Conservation (phyloP, 2,888 invertebrate species). For the Leptinotarsa juncta region DNA sequence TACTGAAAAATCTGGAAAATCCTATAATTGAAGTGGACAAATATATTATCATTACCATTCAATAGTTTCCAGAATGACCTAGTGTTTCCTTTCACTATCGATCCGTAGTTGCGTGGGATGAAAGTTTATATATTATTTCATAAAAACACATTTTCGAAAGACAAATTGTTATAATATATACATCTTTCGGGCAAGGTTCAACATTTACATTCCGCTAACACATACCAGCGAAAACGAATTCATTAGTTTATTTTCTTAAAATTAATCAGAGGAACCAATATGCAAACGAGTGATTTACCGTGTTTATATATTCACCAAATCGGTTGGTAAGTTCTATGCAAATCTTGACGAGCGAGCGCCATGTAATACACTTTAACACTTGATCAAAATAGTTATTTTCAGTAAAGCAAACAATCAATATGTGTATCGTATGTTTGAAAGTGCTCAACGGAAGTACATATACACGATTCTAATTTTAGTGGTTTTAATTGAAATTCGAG, state of each 20-base stretch:
- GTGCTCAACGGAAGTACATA: not conserved
- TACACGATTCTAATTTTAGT: not conserved
- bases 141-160: not conserved
- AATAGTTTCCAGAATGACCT: no score
- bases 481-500: no score
- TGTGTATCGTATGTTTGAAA: not conserved
- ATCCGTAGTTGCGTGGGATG: not conserved
- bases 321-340: not conserved
- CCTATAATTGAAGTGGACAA: no score
- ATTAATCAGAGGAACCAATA: not conserved
- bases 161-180: constrained; percentile 14
- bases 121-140: not conserved
- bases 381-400: not conserved
- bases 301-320: not conserved
- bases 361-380: not conserved
- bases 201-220: not conserved
- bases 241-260: not conserved
- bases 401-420: not conserved
- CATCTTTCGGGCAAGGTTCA: not conserved
- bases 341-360: not conserved
- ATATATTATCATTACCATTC: no score
- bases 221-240: not conserved
- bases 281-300: not conserved
- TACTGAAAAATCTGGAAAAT: no score
- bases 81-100: not conserved